A percentile compares a stretch with the other conserved stretches of the same genome.
Conservation (phyloP, 2,113 vertebrate genomes). For the Mungos mungo region DNA sequence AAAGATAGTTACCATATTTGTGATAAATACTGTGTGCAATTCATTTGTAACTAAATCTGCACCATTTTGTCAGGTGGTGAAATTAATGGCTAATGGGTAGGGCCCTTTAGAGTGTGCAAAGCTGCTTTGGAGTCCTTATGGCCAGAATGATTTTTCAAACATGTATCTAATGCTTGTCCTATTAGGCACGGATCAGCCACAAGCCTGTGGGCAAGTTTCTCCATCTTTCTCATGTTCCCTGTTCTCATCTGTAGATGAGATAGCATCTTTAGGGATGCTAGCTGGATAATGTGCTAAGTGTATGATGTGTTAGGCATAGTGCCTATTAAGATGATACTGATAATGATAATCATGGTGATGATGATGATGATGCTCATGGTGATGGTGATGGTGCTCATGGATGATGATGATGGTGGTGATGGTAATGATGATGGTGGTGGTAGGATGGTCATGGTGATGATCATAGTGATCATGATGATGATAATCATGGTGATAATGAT, state of each 20-base stretch:
- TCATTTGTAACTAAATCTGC: background rate
- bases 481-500: background rate
- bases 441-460: background rate
- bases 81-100: background rate
- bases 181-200: background rate
- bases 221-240: rapidly evolving
- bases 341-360: background rate
- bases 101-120: too few species aligned
- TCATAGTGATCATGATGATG: background rate
- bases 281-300: rapidly evolving
- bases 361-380: background rate
- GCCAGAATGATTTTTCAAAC: background rate
- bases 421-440: background rate
- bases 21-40: background rate
- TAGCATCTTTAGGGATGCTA: too few species aligned
- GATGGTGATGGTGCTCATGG: too few species aligned
- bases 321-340: background rate
- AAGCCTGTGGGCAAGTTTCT: background rate
- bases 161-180: rapidly evolving
- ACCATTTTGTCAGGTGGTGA: background rate
- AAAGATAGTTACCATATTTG: too few species aligned
- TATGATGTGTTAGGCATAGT: rapidly evolving
- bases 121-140: background rate
- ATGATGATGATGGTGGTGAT: background rate
- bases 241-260: background rate